These are phyloP conservation scores for Myotis yumanensis DNA, from an alignment of 2,113 vertebrate species.

Conservation along the genomic window DNA sequence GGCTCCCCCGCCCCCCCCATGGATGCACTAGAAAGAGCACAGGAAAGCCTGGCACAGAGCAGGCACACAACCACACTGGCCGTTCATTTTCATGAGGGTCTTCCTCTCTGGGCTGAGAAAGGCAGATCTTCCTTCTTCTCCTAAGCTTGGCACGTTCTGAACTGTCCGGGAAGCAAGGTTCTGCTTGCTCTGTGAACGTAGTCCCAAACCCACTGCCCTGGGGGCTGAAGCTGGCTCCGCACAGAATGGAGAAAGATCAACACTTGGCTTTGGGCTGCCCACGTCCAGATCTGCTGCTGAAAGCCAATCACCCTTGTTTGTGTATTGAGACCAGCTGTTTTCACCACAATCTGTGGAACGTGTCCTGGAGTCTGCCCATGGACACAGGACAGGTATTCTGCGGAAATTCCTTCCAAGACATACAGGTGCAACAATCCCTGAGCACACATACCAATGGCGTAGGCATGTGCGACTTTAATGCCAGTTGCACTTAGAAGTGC, in stretches of 20 bases:
- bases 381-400: slow-evolving; percentile 78
- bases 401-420: slow-evolving; percentile 71
- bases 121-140: not conserved
- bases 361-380: slow-evolving; percentile 17
- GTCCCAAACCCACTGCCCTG: not conserved
- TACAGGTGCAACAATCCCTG: slow-evolving; percentile 81
- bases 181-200: not conserved
- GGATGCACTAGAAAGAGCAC: not conserved
- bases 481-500: slow-evolving; percentile 71
- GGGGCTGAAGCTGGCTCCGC: not conserved
- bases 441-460: slow-evolving; percentile 77
- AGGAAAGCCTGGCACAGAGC: not conserved
- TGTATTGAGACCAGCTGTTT: slow-evolving; percentile 42
- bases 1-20: rapidly evolving
- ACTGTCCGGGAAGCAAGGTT: not conserved
- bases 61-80: rapidly evolving
- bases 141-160: not conserved
- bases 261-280: not conserved
- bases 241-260: not conserved
- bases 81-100: not conserved
- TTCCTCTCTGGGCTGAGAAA: not conserved
- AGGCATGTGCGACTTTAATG: slow-evolving; percentile 75
- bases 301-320: not conserved
- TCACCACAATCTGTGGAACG: not conserved
- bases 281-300: not conserved